Conservation (phyloP, 1,140 invertebrate species). For the Acromyrmex echinatior region DNA sequence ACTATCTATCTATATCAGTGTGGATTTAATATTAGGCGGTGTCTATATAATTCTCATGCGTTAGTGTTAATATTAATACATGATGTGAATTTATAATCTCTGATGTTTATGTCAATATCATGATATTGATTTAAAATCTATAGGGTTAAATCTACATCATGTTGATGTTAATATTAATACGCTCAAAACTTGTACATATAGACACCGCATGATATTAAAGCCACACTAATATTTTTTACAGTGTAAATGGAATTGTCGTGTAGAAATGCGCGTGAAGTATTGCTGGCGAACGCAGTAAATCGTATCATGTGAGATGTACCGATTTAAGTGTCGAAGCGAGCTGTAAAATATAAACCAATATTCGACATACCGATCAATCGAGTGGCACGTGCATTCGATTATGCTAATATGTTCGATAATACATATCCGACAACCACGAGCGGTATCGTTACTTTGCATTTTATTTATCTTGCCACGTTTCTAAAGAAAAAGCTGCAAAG, state of each 20-base stretch:
- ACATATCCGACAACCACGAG: not conserved
- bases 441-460: not conserved
- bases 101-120: too few species aligned
- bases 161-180: too few species aligned
- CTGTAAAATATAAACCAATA: conserved; percentile 24
- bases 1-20: too few species aligned
- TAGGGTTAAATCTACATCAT: too few species aligned
- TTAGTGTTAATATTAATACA: too few species aligned
- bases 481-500: not conserved
- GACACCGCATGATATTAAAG: too few species aligned
- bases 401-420: conserved; percentile 15
- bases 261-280: not conserved
- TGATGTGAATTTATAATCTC: too few species aligned
- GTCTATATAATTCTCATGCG: too few species aligned
- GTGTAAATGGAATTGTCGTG: not conserved
- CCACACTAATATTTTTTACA: too few species aligned
- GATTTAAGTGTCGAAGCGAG: not conserved
- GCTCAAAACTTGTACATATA: too few species aligned
- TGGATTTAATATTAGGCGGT: too few species aligned
- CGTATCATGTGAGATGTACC: not conserved
- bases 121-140: too few species aligned
- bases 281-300: not conserved
- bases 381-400: conserved; percentile 3
- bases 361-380: conserved; percentile 18
- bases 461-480: conserved; percentile 47